These are phyloP conservation scores for Rhinogobio ventralis DNA, from an alignment of 2,797 vertebrate species.

Conservation along the genomic window DNA sequence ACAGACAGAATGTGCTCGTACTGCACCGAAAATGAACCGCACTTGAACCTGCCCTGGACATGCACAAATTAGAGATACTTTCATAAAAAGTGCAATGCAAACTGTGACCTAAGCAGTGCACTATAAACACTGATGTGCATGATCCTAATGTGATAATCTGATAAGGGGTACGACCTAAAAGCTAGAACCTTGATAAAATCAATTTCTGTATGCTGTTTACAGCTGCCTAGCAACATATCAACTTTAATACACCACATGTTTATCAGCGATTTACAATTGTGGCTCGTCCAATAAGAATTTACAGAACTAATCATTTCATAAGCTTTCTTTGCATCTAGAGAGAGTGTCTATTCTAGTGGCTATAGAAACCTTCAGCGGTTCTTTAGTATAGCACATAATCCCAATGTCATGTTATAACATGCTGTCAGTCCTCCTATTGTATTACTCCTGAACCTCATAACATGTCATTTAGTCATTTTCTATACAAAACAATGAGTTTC, in stretches of 20 bases:
- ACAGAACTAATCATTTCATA: background rate
- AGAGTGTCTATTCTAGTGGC: background rate
- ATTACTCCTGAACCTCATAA: conserved; percentile 30
- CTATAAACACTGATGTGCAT: background rate
- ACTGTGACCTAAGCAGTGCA: background rate
- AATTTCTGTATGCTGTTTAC: background rate
- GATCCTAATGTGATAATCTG: background rate
- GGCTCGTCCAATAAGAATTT: background rate
- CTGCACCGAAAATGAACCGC: background rate
- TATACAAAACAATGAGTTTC: conserved; percentile 37
- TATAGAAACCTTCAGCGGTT: conserved; percentile 17
- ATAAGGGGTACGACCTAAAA: background rate
- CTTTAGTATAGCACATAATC: conserved; percentile 14
- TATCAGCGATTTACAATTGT: background rate
- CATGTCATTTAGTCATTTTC: conserved; percentile 34
- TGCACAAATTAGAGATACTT: background rate
- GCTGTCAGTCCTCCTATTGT: conserved; percentile 36
- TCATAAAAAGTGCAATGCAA: background rate
- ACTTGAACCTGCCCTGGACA: background rate
- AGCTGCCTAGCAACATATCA: background rate
- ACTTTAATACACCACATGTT: background rate
- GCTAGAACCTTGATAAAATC: background rate
- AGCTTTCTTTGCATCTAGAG: background rate
- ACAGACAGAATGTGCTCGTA: background rate
- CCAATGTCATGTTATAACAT: conserved; percentile 38